A percentile compares a stretch with the other conserved stretches of the same genome.
Evolutionary conservation across 2,888 invertebrate genomes (phyloP).

Genomic region (Autographa gamma): DNA sequence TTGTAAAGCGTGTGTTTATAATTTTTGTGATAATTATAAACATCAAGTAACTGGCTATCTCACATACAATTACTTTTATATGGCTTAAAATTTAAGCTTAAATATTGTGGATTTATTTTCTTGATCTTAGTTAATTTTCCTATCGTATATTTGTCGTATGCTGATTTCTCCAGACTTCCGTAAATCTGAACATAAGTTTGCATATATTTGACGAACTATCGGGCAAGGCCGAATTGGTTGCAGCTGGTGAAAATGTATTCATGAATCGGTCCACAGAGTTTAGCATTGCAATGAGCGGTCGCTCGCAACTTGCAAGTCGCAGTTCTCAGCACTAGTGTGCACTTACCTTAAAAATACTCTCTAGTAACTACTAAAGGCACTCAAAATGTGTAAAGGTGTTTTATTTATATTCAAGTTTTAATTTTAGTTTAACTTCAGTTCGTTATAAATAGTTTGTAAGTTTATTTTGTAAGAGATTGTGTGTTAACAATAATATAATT

Average conservation of each 20-base stretch:
- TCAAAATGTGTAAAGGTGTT: neutral
- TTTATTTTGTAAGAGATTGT: too few species aligned
- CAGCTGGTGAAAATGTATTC: constrained; percentile 43
- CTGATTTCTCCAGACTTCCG: neutral
- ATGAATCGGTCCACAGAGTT: constrained; percentile 35
- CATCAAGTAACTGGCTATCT: too few species aligned
- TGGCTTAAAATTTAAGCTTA: too few species aligned
- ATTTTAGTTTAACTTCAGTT: too few species aligned
- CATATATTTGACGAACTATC: constrained; percentile 33
- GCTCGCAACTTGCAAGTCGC: neutral
- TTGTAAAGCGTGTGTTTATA: too few species aligned
- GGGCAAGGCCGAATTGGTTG: constrained; percentile 14
- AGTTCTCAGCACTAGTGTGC: constrained; percentile 6
- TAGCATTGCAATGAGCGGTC: constrained; percentile 41
- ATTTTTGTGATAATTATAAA: too few species aligned
- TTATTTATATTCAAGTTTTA: too few species aligned
- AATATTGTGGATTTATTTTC: too few species aligned
- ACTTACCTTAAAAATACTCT: constrained; percentile 44
- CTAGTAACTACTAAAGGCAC: neutral
- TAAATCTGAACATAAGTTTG: constrained; percentile 31
- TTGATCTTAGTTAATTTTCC: neutral
- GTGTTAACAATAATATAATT: too few species aligned
- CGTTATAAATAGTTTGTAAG: too few species aligned
- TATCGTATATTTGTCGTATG: neutral
- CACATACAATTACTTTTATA: too few species aligned